These are phyloP conservation scores for Heliconius nattereri DNA, from an alignment of 1,140 invertebrate genomes.

Conservation along the genomic window DNA sequence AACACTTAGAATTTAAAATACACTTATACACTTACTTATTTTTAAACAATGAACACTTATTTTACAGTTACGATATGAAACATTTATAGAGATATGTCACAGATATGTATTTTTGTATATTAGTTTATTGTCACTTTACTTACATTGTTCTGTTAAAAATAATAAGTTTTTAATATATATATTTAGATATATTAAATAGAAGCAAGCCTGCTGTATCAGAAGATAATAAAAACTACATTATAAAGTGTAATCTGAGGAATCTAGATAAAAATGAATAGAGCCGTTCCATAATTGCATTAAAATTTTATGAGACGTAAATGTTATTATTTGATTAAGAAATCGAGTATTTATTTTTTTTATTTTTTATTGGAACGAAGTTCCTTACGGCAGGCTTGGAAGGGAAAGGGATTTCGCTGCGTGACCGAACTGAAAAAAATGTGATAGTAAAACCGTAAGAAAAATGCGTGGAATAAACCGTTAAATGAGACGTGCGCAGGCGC, in stretches of 20 bases:
- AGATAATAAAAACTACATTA: neutral
- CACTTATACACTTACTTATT: neutral
- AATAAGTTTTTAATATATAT: neutral
- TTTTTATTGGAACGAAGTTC: no score
- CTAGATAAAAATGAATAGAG: neutral
- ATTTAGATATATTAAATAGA: neutral
- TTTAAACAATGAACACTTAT: slow-evolving; percentile 17
- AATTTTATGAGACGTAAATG: neutral
- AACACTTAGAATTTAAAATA: slow-evolving; percentile 23
- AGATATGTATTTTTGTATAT: slow-evolving; percentile 34
- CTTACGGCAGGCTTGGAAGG: no score
- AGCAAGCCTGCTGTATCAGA: neutral
- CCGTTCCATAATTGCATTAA: neutral
- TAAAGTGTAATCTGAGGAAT: neutral
- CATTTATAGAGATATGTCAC: slow-evolving; percentile 25
- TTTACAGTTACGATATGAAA: slow-evolving; percentile 17
- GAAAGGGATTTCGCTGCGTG: no score
- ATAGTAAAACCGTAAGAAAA: no score
- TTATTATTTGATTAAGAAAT: neutral
- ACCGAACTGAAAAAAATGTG: no score
- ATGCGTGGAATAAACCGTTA: no score
- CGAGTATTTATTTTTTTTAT: no score
- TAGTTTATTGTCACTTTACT: slow-evolving; percentile 11
- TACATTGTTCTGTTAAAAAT: slow-evolving; percentile 8
- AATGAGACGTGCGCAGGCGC: no score